These are phyloP conservation scores for Clepsis dumicolana DNA, from an alignment of 2,888 invertebrate species.

Conservation along the genomic window DNA sequence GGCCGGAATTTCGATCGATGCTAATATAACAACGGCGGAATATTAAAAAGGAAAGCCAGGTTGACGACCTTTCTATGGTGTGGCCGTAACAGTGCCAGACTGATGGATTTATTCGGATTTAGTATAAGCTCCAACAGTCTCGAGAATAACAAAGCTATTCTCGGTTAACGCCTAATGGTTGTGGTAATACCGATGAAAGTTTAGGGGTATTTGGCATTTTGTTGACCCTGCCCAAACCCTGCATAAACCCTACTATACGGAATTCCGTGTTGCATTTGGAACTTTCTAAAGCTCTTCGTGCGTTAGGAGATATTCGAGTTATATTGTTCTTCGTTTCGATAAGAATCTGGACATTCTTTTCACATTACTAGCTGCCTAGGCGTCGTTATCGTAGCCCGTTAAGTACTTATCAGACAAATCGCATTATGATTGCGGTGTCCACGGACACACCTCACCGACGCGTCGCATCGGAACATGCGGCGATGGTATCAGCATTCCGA, in stretches of 20 bases:
- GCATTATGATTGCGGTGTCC: conserved; percentile 48
- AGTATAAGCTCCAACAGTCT: conserved; percentile 18
- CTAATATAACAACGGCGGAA: conserved; percentile 60
- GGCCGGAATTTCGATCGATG: conserved; percentile 71
- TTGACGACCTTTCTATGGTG: conserved; percentile 68
- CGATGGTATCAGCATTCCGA: conserved; percentile 64
- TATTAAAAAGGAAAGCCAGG: conserved; percentile 80
- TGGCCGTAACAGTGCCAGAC: conserved; percentile 62
- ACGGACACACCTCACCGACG: conserved; percentile 59
- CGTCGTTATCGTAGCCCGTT: conserved; percentile 43
- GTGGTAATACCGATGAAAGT: not conserved
- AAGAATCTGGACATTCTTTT: conserved; percentile 63
- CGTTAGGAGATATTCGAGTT: conserved; percentile 53
- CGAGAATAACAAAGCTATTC: conserved; percentile 26
- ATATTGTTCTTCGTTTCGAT: conserved; percentile 61
- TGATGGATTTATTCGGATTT: conserved; percentile 67
- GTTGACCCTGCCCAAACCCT: not conserved
- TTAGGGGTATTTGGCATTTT: not conserved
- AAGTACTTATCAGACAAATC: conserved; percentile 51
- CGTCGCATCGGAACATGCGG: conserved; percentile 50
- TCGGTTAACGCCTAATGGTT: conserved; percentile 3
- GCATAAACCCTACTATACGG: not conserved
- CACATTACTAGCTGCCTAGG: conserved; percentile 35
- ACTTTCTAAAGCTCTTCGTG: conserved; percentile 55
- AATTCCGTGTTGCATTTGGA: conserved; percentile 45